Evolutionary conservation across 2,797 vertebrate genomes (phyloP), one percentile per base, ranked within the genome.

Genomic region (Chaetodon trifasciatus): DNA sequence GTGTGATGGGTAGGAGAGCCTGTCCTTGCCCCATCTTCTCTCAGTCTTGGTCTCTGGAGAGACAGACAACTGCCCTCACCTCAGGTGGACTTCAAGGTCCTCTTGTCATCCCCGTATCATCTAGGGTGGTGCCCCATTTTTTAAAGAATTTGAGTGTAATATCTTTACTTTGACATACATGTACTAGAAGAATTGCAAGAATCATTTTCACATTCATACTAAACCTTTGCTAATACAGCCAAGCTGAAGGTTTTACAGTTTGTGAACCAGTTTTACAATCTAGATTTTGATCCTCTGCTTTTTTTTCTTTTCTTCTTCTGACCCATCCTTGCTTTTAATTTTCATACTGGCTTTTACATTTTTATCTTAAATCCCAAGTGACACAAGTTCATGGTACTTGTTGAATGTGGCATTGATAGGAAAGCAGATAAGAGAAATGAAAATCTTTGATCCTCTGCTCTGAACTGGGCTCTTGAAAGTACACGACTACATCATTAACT

Each of bases 1-100:
- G 83, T 71, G 68, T 81, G 75, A 91, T 84, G 83, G 71, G 79
- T 83, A 87, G 84, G 87, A 76, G 83, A 86, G 66, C 24, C 60
- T 71, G 89, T 86, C 86, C 92, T 94, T 89, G 78, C 19, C 78
- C 87, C 50, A 6, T 62, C 74, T 50, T 60, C 62, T 66, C 68
- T 67, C 76, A 77, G 60, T 63, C 66, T 79, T 40, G 37, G 15
- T 82, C 35, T 82, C 83, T 55, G 12, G 47, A 82, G 67, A 58
- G 56, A 78, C 42, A 47, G 71, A 76, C 71, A 66, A 62, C 55
- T 46, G 44, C 32, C 46, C 28, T 73, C 70, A 74, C 66, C 55
- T 73, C 49, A 61, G 16, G 32, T 66, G 58, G 55, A 61, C 70
- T 67, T 58, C 68, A 73, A 52, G 42, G 68, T 77, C 76, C 62